Evolutionary conservation across 1,140 invertebrate species (phyloP), one percentile per base, ranked within the genome.

Genomic region (Magallana ariakensis): DNA sequence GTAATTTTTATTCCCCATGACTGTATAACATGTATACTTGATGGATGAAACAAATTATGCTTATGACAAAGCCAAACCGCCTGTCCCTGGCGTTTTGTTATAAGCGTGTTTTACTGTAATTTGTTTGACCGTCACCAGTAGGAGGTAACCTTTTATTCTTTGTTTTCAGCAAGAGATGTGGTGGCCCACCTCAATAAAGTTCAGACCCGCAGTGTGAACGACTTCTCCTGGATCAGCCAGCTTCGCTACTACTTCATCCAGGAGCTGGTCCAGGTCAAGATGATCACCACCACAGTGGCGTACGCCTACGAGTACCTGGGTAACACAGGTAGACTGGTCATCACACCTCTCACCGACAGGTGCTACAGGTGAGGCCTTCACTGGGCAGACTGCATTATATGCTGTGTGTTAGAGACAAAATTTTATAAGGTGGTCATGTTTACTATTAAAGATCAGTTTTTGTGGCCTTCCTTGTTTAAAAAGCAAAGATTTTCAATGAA

Each of bases 111-210:
- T n/a, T n/a, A n/a, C n/a, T n/a, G n/a, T n/a, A n/a, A n/a, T n/a
- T n/a, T n/a, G n/a, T n/a, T n/a, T n/a, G n/a, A n/a, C n/a, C n/a
- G n/a, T n/a, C n/a, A n/a, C n/a, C n/a, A n/a, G n/a, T n/a, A n/a
- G n/a, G 33, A 5, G 5, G 3, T 81, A 53, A 81, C 54, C 16
- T 55, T 81, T 11, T 54, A 15, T 81, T 6, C 13, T 22, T 26
- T 84, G 83, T 90, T 89, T 89, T 15, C 93, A 97, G 97, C 97
- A 85, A 96, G 97, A 66, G 98, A 98, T 92, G 97, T 98, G 60
- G 96, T 98, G 0, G 85, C 91, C 22, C 92, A 93, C 22, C 86
- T 95, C 58, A 75, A 88, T 56, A 80, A 92, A n/a, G 83, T 89
- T 13, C 86, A 92, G 16, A 91, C 92, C 6, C 87, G 87, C 10